Evolutionary conservation across 2,888 invertebrate species (phyloP), one percentile per base, ranked within the genome.

Genomic region (Bellardia pandia): DNA sequence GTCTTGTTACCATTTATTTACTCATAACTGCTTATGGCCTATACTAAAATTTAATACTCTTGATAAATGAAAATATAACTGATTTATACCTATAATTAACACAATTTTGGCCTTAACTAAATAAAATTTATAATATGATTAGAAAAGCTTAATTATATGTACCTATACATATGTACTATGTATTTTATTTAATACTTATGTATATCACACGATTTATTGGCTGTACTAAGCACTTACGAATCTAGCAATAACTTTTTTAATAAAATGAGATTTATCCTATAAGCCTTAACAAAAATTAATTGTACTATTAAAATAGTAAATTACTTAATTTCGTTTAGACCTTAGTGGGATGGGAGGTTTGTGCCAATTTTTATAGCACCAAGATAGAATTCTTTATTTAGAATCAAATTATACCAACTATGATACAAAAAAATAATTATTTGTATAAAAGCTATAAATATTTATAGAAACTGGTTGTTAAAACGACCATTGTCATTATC

Each of bases 291-390:
- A 45, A 58, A 72, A 86, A 86, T 66, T 72, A 81, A 77, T 77
- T 74, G 42, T 48, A 53, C 37, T 30, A 86, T 77, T 81, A 81
- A 66, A 72, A 68, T 77, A 72, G 72, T 81, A 51, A 68, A 86
- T 77, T 68, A 81, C 14, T 45, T 71, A 68, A 60, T 85, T 77
- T 80, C 33, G 64, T 69, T 56, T 75, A 69, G 76, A 79, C 76
- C 64, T 56, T 33, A 30, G 11, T 53, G 9, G 30, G 8, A 13
- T 62, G 37, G 33, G 8, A 56, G 23, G 56, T 56, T 56, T 4
- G 16, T 37, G 53, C 1, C 42, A 42, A 1, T 9, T 45, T 45
- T 48, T 51, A 68, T 30, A 33, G 2, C 14, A 53, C 3, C 37
- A 37, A 5, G 7, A 23, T 3, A 14, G 56, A 23, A 30, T 45